Evolutionary conservation across 2,797 vertebrate species (phyloP), one percentile per base, ranked within the genome.

Genomic region (Lithobates pipiens): DNA sequence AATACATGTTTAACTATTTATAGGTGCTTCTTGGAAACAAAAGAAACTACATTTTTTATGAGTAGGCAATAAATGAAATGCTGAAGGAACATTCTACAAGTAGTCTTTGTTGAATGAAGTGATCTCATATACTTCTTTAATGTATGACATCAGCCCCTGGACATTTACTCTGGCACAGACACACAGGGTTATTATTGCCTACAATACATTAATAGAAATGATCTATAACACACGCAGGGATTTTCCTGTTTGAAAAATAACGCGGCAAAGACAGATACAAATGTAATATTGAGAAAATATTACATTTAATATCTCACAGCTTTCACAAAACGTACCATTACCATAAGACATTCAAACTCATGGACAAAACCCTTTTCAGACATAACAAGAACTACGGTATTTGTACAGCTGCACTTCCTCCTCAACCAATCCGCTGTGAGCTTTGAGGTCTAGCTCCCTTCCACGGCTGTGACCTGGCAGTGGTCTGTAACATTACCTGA

Each of bases 71-170:
- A 23, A 44, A 70, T 71, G 34, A 23, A 11, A 71, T 57, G n/a
- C 29, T 44, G 8, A 65, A 39, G 39, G 18, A n/a, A 67, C 44
- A 39, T 44, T 25, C 36, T 57, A 18, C 25, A 39, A 16, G 34
- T 21, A 13, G 11, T 29, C 21, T 54, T 29, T 69, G 67, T 16
- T 70, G 68, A 80, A 61, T 71, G 3, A 71, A 23, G 69, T 80
- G 78, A 80, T 42, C 39, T 79, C 27, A 69, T 80, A 36, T 36
- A 54, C 29, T 80, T 80, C 46, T 71, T 10, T 72, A 80, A 46
- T 50, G 5, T 39, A 32, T 50, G 39, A 80, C 23, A 32, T 57
- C 27, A 18, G 29, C 44, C 34, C 50, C 0, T 57, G 13, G 54
- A 61, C 46, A 80, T 80, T 80, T 71, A 57, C 46, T 39, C 42